These are phyloP conservation scores for Nothobranchius kuhntae DNA, from an alignment of 2,113 vertebrate genomes.

Conservation along the genomic window DNA sequence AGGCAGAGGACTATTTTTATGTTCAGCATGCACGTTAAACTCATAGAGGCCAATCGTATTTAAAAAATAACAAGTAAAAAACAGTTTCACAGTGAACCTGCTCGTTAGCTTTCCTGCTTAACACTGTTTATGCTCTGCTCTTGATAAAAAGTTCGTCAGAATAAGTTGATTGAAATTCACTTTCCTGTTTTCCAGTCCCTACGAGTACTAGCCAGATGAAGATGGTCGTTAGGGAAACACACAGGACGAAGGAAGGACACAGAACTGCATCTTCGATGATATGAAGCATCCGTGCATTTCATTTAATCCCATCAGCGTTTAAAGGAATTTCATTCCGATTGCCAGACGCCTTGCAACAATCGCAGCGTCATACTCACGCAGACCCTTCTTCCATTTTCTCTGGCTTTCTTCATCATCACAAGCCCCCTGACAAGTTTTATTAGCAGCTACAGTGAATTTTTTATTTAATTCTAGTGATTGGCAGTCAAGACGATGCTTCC, in stretches of 20 bases:
- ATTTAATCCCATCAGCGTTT: conserved; percentile 51
- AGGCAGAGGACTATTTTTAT: too few species aligned
- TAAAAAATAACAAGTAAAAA: too few species aligned
- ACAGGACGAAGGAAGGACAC: conserved; percentile 21
- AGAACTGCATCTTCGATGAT: conserved; percentile 22
- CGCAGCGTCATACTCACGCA: conserved; percentile 42
- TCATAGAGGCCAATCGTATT: too few species aligned
- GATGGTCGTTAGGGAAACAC: conserved; percentile 31
- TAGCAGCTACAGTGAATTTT: conserved; percentile 54
- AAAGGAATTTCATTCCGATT: conserved; percentile 46
- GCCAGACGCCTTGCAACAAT: conserved; percentile 38
- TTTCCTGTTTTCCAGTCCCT: not conserved
- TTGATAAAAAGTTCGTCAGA: conserved; percentile 12
- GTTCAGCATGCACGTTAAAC: too few species aligned
- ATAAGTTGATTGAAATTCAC: conserved; percentile 12
- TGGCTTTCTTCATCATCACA: conserved; percentile 30
- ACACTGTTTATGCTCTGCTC: conserved; percentile 9
- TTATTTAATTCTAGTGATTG: conserved; percentile 72
- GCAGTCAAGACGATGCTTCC: conserved; percentile 65
- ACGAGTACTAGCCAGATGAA: conserved; percentile 23
- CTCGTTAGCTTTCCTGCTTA: conserved; percentile 8
- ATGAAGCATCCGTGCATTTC: conserved; percentile 32
- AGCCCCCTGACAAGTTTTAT: conserved; percentile 60
- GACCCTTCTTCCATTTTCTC: conserved; percentile 22
- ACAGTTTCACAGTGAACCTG: too few species aligned